Conservation (phyloP, 2,797 vertebrate species). For the Chaunax sp. region DNA sequence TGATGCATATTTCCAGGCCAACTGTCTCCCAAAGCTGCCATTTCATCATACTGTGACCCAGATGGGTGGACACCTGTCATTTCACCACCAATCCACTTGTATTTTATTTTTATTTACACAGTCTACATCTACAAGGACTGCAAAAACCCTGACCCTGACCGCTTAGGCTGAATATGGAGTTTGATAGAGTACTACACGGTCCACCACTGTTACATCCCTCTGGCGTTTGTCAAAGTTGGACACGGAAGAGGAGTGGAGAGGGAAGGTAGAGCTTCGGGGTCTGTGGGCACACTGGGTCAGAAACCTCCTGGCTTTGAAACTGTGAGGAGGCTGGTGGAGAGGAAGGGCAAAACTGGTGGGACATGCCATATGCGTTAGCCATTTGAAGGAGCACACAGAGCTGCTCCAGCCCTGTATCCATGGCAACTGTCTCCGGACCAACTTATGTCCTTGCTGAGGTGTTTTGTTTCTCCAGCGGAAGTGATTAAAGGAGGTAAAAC, state of each 20-base stretch:
- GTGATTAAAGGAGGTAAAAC: constrained; percentile 74
- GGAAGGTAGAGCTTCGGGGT: constrained; percentile 25
- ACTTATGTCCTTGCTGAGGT: constrained; percentile 65
- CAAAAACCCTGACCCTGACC: constrained; percentile 27
- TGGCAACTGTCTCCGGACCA: constrained; percentile 77
- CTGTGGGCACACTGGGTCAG: constrained; percentile 52
- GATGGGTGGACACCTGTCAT: constrained; percentile 35
- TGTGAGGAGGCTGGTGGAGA: constrained; percentile 52
- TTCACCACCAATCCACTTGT: constrained; percentile 43
- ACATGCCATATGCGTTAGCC: constrained; percentile 52
- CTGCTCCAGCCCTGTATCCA: constrained; percentile 74
- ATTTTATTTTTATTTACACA: constrained; percentile 38
- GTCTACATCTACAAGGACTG: constrained; percentile 25
- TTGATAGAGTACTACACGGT: constrained; percentile 40
- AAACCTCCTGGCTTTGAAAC: constrained; percentile 56
- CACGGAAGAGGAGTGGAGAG: not conserved
- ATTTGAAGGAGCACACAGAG: constrained; percentile 61
- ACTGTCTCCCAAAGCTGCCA: constrained; percentile 9
- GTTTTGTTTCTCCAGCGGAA: constrained; percentile 73
- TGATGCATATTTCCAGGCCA: constrained; percentile 25
- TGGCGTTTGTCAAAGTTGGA: constrained; percentile 33
- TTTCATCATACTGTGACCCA: constrained; percentile 50
- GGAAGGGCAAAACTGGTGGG: constrained; percentile 48
- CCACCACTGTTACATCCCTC: not conserved
- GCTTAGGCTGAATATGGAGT: constrained; percentile 40